Percentiles rank a stretch among this genome's conserved stretches.
phyloP scores from a whole-genome alignment of 2,113 vertebrate genomes.

The Thinocorus orbignyianus region DNA sequence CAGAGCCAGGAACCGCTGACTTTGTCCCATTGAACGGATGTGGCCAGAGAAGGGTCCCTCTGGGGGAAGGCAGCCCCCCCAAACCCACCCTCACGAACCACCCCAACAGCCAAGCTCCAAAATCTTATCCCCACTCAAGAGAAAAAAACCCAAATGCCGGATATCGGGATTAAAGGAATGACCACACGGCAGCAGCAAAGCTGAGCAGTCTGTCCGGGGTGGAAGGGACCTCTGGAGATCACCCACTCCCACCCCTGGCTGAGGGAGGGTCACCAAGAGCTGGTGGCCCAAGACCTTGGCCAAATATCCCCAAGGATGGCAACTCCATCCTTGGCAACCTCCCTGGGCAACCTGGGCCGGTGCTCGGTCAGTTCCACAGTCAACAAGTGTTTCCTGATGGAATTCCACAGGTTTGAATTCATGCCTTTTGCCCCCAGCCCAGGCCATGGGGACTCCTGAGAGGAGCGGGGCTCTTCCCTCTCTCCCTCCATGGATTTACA shows the following conservation, averaged over 20 bases:
- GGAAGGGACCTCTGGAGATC: not conserved
- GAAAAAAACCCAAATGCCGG: not conserved
- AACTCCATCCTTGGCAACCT: not conserved
- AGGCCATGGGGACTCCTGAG: not conserved
- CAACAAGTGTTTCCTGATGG: not conserved
- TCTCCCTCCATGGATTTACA: not conserved
- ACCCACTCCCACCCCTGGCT: not conserved
- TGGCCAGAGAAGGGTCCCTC: not conserved
- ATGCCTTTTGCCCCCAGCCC: not conserved
- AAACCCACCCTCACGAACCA: not conserved
- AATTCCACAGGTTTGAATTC: not conserved
- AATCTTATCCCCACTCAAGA: no score
- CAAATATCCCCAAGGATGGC: not conserved
- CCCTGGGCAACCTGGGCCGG: not conserved
- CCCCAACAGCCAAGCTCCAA: not conserved
- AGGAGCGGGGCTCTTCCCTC: not conserved
- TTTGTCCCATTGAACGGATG: not conserved
- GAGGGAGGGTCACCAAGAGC: not conserved
- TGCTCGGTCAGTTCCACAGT: not conserved
- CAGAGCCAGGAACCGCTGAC: not conserved
- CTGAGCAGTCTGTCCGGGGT: no score
- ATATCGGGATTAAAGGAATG: not conserved
- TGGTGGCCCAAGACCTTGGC: not conserved
- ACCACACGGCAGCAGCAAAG: not conserved
- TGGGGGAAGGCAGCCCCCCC: not conserved